Conservation (phyloP, 2,113 vertebrate species). For the Pipra filicauda region DNA sequence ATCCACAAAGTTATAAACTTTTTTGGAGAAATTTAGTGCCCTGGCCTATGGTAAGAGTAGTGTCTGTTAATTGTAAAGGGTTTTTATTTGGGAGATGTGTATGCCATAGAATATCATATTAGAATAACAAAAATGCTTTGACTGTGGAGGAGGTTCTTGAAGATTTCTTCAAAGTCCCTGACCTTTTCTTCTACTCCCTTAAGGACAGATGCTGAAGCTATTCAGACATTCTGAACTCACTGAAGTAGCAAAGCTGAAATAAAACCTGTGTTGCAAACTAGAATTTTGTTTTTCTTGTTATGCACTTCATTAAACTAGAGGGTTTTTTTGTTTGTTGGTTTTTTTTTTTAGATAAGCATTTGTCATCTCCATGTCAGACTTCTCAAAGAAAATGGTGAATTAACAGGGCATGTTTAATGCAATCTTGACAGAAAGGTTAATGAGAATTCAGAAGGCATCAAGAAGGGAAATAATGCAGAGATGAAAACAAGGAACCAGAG, state of each 20-base stretch:
- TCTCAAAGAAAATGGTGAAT: conserved; percentile 33
- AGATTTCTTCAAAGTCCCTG: background rate
- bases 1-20: background rate
- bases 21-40: background rate
- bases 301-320: conserved; percentile 15
- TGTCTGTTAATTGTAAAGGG: background rate
- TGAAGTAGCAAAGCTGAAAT: background rate
- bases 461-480: background rate
- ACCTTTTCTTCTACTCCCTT: background rate
- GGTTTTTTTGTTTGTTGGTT: no score
- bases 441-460: conserved; percentile 38
- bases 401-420: conserved; percentile 36
- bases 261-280: background rate
- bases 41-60: background rate
- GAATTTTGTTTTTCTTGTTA: background rate
- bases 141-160: background rate
- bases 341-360: background rate
- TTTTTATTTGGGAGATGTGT: background rate
- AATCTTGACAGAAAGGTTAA: conserved; percentile 62
- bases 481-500: background rate
- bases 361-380: conserved; percentile 54
- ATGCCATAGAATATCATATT: background rate
- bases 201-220: background rate
- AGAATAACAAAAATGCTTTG: background rate
- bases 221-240: background rate